Conservation (phyloP, 2,113 vertebrate species). For the Xenopus borealis region DNA sequence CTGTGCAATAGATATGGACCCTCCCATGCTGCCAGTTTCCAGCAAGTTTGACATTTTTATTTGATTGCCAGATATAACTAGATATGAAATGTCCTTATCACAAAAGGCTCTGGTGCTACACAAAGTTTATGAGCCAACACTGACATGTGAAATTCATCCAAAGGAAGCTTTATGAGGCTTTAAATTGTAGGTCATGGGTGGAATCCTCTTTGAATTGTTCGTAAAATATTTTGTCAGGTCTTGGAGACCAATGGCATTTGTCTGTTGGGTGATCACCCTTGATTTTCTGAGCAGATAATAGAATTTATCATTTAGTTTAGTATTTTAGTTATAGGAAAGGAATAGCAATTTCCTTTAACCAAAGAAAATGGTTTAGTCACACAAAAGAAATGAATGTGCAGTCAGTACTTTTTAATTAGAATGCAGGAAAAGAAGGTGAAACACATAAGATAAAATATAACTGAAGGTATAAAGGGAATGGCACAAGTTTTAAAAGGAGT, state of each 20-base stretch:
- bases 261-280: constrained; percentile 33
- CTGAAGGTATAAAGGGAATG: too few species aligned
- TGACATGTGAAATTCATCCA: constrained; percentile 45
- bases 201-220: constrained; percentile 42
- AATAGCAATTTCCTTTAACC: background rate
- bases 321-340: background rate
- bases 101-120: constrained; percentile 29
- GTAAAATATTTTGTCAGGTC: constrained; percentile 45
- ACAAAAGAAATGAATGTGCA: too few species aligned
- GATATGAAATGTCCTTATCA: constrained; percentile 45
- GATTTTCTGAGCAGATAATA: constrained; percentile 19
- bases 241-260: constrained; percentile 32
- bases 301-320: background rate
- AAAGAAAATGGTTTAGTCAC: background rate
- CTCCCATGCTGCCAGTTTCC: constrained; percentile 10
- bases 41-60: constrained; percentile 29
- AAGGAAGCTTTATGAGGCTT: constrained; percentile 43
- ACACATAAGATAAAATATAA: too few species aligned
- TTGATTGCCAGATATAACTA: constrained; percentile 38
- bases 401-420: too few species aligned
- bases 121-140: constrained; percentile 41
- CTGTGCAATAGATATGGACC: constrained; percentile 11
- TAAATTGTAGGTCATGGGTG: constrained; percentile 44
- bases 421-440: too few species aligned
- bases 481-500: too few species aligned